These are phyloP conservation scores for Poeciliopsis prolifica DNA, from an alignment of 2,113 vertebrate species.

Conservation along the genomic window DNA sequence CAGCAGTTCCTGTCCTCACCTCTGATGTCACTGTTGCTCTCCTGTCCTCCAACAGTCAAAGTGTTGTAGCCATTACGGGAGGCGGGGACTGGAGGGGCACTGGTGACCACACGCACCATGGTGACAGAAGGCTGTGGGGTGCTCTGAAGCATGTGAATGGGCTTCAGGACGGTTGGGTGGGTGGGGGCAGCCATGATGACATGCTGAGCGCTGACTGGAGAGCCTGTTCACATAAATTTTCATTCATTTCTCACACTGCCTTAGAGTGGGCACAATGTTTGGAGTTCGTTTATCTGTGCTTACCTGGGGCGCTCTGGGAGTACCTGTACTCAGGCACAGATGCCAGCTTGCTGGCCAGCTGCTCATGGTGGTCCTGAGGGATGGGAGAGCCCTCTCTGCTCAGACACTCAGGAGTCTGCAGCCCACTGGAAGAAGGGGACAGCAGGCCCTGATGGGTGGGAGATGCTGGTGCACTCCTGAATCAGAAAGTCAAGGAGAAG, in stretches of 20 bases:
- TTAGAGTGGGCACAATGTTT: not conserved
- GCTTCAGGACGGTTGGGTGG: slow-evolving; percentile 78
- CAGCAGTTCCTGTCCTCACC: slow-evolving; percentile 54
- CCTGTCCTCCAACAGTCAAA: slow-evolving; percentile 81
- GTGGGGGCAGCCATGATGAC: slow-evolving; percentile 95
- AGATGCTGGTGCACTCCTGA: slow-evolving; percentile 95
- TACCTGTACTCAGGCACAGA: slow-evolving; percentile 96
- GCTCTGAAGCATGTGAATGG: slow-evolving; percentile 89
- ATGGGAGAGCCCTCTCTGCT: slow-evolving; percentile 95
- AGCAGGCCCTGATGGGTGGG: slow-evolving; percentile 95
- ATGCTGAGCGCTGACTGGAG: slow-evolving; percentile 91
- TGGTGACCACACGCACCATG: slow-evolving; percentile 93
- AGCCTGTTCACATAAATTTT: slow-evolving; percentile 78
- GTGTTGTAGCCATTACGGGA: slow-evolving; percentile 92
- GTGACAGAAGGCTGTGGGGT: slow-evolving; percentile 87
- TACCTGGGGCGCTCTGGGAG: slow-evolving; percentile 96
- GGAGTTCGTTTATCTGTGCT: slow-evolving; percentile 35
- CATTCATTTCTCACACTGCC: not conserved
- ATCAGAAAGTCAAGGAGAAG: slow-evolving; percentile 2
- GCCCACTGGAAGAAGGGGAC: slow-evolving; percentile 91
- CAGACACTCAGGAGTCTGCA: slow-evolving; percentile 97
- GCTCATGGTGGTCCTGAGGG: slow-evolving; percentile 91
- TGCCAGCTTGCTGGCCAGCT: slow-evolving; percentile 86
- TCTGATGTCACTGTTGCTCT: slow-evolving; percentile 77
- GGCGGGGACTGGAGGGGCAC: slow-evolving; percentile 80